Base-by-base conservation (phyloP, 2,797 vertebrate species). In the Paedocypris micromegethes region DNA sequence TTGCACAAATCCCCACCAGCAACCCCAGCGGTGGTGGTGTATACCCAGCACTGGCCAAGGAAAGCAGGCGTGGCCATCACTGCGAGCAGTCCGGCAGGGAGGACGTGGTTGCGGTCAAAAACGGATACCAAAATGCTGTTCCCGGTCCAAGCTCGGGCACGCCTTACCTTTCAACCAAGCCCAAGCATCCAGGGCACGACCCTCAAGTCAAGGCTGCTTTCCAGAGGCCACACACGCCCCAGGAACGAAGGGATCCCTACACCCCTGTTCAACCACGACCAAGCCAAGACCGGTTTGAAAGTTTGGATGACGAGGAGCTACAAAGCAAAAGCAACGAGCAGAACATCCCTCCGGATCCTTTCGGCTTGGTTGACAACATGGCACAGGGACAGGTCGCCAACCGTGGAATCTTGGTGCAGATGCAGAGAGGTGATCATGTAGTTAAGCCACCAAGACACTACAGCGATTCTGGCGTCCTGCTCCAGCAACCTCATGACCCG, bases 1-100 rank as follows among this genome's bases (percentile, higher is more conserved):
- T 88, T 0, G 89, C 94, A 68, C 92, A 93, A 78, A 89, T 87
- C 53, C 93, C 94, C 61, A 85, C 81, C 68, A 74, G 82, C 60
- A 86, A 83, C 0, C 60, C 80, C 0, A 83, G 54, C 50, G 85
- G 87, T 0, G 84, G 88, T 3, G 85, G 48, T 0, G 84, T 93
- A 56, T 92, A 92, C 72, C 91, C 91, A 3, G 89, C 89, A 0
- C 84, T 93, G 74, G 87, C 90, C 81, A 94, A 91, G 88, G 93
- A 97, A 81, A 89, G 83, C 4, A 81, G 84, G 42, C 86, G 87
- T 5, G n/a, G 72, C 3, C 37, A 87, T 2, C 51, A 74, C 37
- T 68, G 57, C 41, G 80, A 78, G 23, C 68, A 46, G 40, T 57
- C 54, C 72, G 56, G 54, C 56, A 60, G 75, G 50, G 70, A 68